Base-by-base conservation (phyloP, 1,140 invertebrate species). In the Rhyzopertha dominica region DNA sequence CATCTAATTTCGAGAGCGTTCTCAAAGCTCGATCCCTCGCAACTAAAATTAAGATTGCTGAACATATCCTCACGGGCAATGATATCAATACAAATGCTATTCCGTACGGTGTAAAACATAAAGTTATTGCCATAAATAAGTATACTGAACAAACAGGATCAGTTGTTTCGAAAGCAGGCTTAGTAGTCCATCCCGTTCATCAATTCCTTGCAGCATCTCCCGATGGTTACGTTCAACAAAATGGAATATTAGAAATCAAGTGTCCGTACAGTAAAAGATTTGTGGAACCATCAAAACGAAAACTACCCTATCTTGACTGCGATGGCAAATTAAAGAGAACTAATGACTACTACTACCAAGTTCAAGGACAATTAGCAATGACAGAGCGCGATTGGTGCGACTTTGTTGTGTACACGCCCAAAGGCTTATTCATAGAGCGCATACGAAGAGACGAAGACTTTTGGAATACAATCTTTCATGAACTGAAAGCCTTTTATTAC, bases 401-500 rank as follows among this genome's bases (percentile, higher is more conserved):
- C 49, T 69, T 71, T 56, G 49, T 65, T 23, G 54, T 70, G n/a
- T 71, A 59, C 59, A 66, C 65, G 1, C 44, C 51, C n/a, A 49
- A 54, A 32, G 59, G 50, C 5, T 35, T 57, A 23, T 36, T 34
- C 3, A 49, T 38, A 17, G 42, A 57, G 20, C 23, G 25, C 14
- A 57, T 57, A 9, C 10, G 32, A 30, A 49, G 26, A 24, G 52
- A 54, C 34, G 34, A 43, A 2, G 14, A 30, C 3, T 48, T 39
- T 42, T 57, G 52, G 54, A 32, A 52, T n/a, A 32, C 37, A 28
- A 47, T 46, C 40, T 45, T 54, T 41, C 41, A 49, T 8, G 52
- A 57, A 36, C 39, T 57, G 40, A 29, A 57, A 34, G 22, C 14
- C 25, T 57, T 57, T 43, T 57, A 54, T 47, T 47, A n/a, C n/a